Percentiles rank a stretch among this genome's conserved stretches.
Conservation (phyloP, 2,113 vertebrate species). For the Anthoscopus minutus region DNA sequence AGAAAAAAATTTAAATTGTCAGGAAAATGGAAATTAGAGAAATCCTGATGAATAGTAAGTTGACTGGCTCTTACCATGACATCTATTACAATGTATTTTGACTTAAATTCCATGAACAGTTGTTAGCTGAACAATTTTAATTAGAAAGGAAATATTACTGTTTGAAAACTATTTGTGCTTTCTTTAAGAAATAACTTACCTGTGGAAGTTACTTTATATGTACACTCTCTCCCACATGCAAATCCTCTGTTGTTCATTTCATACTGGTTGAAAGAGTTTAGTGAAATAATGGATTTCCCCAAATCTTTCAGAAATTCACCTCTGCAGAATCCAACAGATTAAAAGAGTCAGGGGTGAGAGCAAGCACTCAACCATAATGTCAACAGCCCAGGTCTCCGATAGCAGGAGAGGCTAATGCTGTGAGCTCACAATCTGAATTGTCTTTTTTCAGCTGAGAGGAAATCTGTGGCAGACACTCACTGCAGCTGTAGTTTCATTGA, state of each 20-base stretch:
- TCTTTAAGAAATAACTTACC: not conserved
- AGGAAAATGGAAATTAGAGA: not conserved
- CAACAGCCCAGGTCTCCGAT: not conserved
- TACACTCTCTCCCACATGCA: not conserved
- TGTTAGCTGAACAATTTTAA: not conserved
- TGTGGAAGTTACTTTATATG: not conserved
- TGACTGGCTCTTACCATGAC: not conserved
- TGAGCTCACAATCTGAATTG: not conserved
- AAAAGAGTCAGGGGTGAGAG: not conserved
- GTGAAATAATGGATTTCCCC: not conserved
- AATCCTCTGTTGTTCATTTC: not conserved
- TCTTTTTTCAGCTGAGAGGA: not conserved
- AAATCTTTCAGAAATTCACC: not conserved
- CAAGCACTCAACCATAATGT: fast-evolving
- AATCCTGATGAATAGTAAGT: not conserved
- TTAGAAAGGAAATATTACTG: not conserved
- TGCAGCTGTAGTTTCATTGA: constrained; percentile 25
- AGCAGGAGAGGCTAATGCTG: not conserved
- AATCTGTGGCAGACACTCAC: not conserved
- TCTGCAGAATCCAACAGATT: not conserved
- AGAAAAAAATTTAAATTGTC: not conserved
- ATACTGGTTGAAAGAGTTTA: not conserved
- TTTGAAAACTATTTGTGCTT: not conserved
- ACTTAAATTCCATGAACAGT: not conserved
- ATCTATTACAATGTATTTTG: not conserved